Evolutionary conservation across 2,113 vertebrate species (phyloP).

Genomic region (Strix uralensis): DNA sequence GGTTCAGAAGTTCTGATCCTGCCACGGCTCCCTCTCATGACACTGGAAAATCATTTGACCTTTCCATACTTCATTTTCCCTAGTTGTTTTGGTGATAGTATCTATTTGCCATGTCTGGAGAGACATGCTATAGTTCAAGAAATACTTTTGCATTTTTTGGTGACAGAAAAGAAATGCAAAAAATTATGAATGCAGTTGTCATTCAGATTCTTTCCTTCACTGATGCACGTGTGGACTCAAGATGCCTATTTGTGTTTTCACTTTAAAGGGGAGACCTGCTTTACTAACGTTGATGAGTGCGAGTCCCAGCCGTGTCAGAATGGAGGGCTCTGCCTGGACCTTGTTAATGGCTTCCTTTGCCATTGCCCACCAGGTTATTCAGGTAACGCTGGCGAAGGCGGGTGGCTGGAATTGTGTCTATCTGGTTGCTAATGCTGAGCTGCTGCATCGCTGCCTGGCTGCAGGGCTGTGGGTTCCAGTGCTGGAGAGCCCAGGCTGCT

Average conservation of each 20-base stretch:
- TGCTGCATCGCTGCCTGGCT: background rate
- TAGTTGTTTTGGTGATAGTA: background rate
- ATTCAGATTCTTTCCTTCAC: background rate
- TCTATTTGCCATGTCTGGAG: background rate
- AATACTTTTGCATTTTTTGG: background rate
- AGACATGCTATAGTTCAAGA: background rate
- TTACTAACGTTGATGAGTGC: slow-evolving; percentile 85
- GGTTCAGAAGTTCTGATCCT: background rate
- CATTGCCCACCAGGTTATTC: slow-evolving; percentile 83
- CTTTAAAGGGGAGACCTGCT: slow-evolving; percentile 84
- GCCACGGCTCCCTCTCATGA: background rate
- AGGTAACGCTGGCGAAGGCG: slow-evolving; percentile 71
- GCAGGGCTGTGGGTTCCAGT: background rate
- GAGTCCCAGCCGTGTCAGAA: slow-evolving; percentile 82
- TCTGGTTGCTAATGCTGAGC: background rate
- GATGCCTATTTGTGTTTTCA: background rate
- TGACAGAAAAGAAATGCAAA: background rate
- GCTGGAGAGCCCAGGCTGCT: background rate
- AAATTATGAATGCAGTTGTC: background rate
- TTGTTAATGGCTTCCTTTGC: slow-evolving; percentile 82
- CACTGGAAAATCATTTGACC: background rate
- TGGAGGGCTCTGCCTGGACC: slow-evolving; percentile 83
- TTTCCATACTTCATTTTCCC: background rate
- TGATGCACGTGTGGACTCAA: background rate
- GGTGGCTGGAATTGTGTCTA: background rate